Evolutionary conservation across 2,113 vertebrate genomes (phyloP).

Genomic region (Coturnix japonica): DNA sequence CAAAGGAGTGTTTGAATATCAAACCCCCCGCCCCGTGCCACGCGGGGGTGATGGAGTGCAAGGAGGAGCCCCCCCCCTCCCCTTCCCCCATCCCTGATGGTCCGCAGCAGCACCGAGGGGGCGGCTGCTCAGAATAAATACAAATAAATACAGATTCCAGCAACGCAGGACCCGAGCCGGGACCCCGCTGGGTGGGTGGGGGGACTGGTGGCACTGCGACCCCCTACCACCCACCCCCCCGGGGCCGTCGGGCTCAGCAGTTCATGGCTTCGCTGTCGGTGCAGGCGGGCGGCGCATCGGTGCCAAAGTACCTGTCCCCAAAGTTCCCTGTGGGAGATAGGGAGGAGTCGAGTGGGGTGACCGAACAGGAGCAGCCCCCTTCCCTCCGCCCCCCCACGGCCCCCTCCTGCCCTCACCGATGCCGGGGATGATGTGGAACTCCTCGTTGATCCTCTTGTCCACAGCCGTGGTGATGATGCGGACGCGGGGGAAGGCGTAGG

Average conservation of each 20-base stretch:
- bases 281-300: slow-evolving; percentile 83
- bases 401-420: slow-evolving; percentile 79
- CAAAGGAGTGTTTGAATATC: not conserved
- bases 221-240: not conserved
- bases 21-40: not conserved
- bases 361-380: not conserved
- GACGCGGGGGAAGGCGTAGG: slow-evolving; percentile 89
- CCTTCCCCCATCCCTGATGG: slow-evolving; percentile 3
- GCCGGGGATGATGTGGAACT: slow-evolving; percentile 92
- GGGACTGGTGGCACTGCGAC: not conserved
- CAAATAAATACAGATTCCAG: slow-evolving; percentile 43
- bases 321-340: slow-evolving; percentile 83
- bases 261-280: slow-evolving; percentile 84
- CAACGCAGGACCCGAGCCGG: not conserved
- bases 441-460: slow-evolving; percentile 89
- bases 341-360: not conserved
- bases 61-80: too few relatives aligned
- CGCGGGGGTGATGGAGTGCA: too few relatives aligned
- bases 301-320: slow-evolving; percentile 91
- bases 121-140: slow-evolving; percentile 45
- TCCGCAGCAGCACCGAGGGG: not conserved
- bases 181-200: not conserved
- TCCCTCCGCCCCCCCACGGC: too few relatives aligned
- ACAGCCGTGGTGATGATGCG: slow-evolving; percentile 91
- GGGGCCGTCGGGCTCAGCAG: slow-evolving; percentile 69